Evolutionary conservation across 2,888 invertebrate genomes (phyloP), one percentile per base, ranked within the genome.

Genomic region (Mylabris sibirica): DNA sequence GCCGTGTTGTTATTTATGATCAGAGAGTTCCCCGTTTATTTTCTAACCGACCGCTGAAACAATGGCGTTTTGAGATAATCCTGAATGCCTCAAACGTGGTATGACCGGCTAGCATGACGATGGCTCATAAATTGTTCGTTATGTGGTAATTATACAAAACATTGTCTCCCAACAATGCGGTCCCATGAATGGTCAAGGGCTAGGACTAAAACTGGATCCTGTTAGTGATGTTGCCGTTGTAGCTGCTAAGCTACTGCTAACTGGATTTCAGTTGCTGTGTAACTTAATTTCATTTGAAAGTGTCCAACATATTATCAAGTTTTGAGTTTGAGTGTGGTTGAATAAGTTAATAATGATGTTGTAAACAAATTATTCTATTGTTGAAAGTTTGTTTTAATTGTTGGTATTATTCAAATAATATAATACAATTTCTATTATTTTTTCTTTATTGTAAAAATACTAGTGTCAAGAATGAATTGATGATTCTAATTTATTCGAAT

Each of bases 91-190:
- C 79, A 77, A 78, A 78, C 75, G 74, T 72, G 77, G 75, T 76
- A 78, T 77, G 77, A 74, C 75, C 75, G 76, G 74, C 76, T 71
- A 74, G 76, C 75, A 72, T 66, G 68, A 74, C 67, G 68, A 74
- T 73, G 69, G 72, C 72, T 72, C 79, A 81, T 81, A 81, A 81
- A 81, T 80, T 78, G 77, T 79, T 77, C 76, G 80, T 79, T 80
- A 81, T 80, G 81, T 76, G 78, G 81, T 80, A 80, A 81, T 81
- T 81, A 81, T 80, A 80, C 79, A 80, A 80, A 80, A 80, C 80
- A 79, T 79, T 80, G 79, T 80, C 80, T 78, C 76, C 72, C 75
- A 76, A 80, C 80, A 80, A 80, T 80, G 79, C 77, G 77, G 77
- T 76, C 78, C 77, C 73, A 70, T 71, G 70, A 66, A 65, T 67